Percentiles rank a stretch among this genome's conserved stretches.
phyloP scores from a whole-genome alignment of 1,140 invertebrate genomes.

The Bombus fervidus region DNA sequence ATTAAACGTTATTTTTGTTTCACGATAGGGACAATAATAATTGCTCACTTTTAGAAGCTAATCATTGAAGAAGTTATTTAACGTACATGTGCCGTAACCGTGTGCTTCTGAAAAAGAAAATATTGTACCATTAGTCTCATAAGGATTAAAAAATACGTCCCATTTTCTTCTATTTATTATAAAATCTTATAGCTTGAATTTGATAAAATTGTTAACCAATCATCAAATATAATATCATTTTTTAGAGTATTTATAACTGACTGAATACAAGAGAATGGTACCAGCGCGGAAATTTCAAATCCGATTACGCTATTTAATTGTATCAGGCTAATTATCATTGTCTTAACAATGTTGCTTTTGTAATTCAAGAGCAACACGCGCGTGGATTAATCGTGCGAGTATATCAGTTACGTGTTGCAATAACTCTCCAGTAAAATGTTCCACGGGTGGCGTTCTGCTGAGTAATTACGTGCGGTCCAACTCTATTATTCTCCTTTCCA shows the following conservation, averaged over 20 bases:
- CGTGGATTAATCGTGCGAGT: constrained; percentile 22
- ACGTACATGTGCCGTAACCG: no score
- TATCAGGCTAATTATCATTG: constrained; percentile 1
- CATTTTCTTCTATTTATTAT: not conserved
- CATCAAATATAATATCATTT: not conserved
- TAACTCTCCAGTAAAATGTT: constrained; percentile 22
- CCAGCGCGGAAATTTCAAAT: not conserved
- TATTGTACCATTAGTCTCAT: no score
- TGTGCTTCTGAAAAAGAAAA: no score
- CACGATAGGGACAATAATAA: no score
- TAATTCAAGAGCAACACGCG: not conserved
- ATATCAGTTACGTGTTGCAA: constrained; percentile 8
- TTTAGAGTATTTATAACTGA: not conserved
- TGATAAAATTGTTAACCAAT: not conserved
- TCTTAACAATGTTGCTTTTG: constrained; percentile 32
- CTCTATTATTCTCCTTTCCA: constrained; percentile 8
- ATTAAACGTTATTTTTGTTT: no score
- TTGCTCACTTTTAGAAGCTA: no score
- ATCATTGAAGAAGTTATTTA: no score
- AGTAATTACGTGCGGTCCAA: constrained; percentile 33
- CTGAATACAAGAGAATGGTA: not conserved
- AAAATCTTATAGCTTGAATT: not conserved
- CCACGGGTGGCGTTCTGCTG: not conserved
- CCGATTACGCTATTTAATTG: constrained; percentile 13
- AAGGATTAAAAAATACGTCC: no score